Evolutionary conservation across 2,888 invertebrate species (phyloP).

Genomic region (Mythimna impura): DNA sequence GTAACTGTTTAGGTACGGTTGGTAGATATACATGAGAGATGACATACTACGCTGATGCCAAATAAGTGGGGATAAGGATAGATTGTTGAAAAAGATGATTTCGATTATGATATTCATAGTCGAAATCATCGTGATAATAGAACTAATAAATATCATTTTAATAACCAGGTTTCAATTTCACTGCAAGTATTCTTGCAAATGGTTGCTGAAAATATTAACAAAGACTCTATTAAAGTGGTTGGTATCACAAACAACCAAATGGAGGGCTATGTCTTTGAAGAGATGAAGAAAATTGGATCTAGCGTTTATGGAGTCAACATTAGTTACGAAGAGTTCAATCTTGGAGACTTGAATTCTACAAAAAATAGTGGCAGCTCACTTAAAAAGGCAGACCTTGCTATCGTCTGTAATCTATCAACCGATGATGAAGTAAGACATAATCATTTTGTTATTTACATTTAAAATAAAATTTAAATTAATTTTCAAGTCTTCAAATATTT

Average conservation of each 20-base stretch:
- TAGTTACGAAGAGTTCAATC: constrained; percentile 51
- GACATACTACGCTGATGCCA: neutral
- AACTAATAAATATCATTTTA: neutral
- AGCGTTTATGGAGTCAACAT: constrained; percentile 50
- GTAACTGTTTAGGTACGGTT: no score
- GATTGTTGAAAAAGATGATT: neutral
- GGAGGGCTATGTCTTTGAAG: constrained; percentile 47
- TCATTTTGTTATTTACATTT: no score
- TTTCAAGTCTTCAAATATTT: no score
- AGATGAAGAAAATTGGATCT: constrained; percentile 51
- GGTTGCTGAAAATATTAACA: constrained; percentile 68
- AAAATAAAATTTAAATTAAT: no score
- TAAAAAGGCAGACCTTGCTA: constrained; percentile 56
- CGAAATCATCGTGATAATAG: neutral
- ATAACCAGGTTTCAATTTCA: constrained; percentile 57
- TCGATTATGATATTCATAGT: no score
- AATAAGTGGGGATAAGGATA: neutral
- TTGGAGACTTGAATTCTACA: constrained; percentile 11
- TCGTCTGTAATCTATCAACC: constrained; percentile 60
- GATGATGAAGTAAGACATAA: constrained; percentile 56
- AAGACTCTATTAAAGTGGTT: constrained; percentile 57
- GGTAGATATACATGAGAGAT: no score
- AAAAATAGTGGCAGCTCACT: constrained; percentile 22
- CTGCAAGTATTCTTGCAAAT: constrained; percentile 68
- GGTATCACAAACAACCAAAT: constrained; percentile 48